Percentiles rank a stretch among this genome's conserved stretches.
Evolutionary conservation across 2,797 vertebrate genomes (phyloP).

Genomic region (Platalea minor): DNA sequence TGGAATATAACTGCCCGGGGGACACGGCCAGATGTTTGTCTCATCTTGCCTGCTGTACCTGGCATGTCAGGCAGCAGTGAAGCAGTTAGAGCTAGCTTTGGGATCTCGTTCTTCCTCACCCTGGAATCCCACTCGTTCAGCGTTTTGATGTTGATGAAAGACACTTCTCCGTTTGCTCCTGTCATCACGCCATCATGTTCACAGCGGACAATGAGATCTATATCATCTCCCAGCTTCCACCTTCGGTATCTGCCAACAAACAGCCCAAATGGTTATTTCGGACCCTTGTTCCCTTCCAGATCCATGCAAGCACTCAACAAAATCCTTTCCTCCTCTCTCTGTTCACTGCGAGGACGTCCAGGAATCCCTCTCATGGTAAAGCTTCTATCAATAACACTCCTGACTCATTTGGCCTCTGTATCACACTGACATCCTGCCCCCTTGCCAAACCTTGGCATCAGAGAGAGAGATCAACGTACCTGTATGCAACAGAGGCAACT

Average conservation of each 20-base stretch:
- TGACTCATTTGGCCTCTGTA: accelerated
- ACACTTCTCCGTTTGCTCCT: constrained; percentile 94
- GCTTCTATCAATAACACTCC: neutral
- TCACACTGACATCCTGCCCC: neutral
- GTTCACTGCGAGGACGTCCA: neutral
- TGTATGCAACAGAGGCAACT: constrained; percentile 95
- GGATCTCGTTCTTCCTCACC: constrained; percentile 76
- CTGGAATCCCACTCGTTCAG: constrained; percentile 98
- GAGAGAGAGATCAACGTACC: constrained; percentile 72
- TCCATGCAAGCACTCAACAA: neutral
- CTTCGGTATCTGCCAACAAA: constrained; percentile 85
- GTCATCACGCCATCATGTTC: constrained; percentile 98
- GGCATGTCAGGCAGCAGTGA: constrained; percentile 35
- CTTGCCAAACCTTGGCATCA: neutral
- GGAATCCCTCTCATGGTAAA: neutral
- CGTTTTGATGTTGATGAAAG: constrained; percentile 97
- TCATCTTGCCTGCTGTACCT: constrained; percentile 29
- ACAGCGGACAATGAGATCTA: constrained; percentile 95
- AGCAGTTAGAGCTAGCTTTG: constrained; percentile 39
- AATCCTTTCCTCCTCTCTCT: neutral
- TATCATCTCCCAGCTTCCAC: constrained; percentile 98
- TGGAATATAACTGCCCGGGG: neutral
- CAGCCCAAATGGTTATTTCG: neutral
- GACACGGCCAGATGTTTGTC: neutral
- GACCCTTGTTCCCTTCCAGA: neutral